Evolutionary conservation across 2,888 invertebrate genomes (phyloP).

Genomic region (Andrena haemorrhoa): DNA sequence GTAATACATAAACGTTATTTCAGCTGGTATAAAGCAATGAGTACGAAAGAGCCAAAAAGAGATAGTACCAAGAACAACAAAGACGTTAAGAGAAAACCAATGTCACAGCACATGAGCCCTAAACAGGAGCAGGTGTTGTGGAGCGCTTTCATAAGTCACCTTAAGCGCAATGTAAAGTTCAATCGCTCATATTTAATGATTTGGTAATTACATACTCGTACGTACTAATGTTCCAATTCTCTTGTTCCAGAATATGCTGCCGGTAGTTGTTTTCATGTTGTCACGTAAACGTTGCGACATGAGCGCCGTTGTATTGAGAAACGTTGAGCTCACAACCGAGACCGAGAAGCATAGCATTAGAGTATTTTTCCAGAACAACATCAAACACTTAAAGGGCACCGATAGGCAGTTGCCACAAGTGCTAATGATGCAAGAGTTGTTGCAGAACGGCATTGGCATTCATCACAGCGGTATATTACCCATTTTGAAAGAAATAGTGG

Average conservation of each 20-base stretch:
- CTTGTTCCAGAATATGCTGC: conserved; percentile 89
- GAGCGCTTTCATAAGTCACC: conserved; percentile 93
- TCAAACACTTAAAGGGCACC: conserved; percentile 91
- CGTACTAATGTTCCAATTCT: background rate
- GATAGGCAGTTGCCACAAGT: conserved; percentile 96
- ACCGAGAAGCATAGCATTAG: conserved; percentile 94
- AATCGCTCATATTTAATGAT: background rate
- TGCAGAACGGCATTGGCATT: conserved; percentile 96
- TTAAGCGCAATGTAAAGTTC: conserved; percentile 82
- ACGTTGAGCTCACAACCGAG: conserved; percentile 92
- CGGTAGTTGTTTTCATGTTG: conserved; percentile 97
- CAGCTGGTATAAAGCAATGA: conserved; percentile 74
- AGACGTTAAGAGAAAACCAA: conserved; percentile 49
- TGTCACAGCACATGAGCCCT: conserved; percentile 80
- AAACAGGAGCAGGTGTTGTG: conserved; percentile 94
- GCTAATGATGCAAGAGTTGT: conserved; percentile 88
- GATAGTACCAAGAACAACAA: conserved; percentile 39
- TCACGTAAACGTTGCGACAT: conserved; percentile 93
- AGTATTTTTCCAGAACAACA: conserved; percentile 94
- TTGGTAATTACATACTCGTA: conserved; percentile 2
- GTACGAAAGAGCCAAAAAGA: conserved; percentile 25
- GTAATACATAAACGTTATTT: conserved; percentile 18
- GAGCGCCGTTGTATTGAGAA: conserved; percentile 86
- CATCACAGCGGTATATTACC: conserved; percentile 99
- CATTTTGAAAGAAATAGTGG: conserved; percentile 99